Evolutionary conservation across 2,888 invertebrate species (phyloP).

Genomic region (Thereva nobilitata): DNA sequence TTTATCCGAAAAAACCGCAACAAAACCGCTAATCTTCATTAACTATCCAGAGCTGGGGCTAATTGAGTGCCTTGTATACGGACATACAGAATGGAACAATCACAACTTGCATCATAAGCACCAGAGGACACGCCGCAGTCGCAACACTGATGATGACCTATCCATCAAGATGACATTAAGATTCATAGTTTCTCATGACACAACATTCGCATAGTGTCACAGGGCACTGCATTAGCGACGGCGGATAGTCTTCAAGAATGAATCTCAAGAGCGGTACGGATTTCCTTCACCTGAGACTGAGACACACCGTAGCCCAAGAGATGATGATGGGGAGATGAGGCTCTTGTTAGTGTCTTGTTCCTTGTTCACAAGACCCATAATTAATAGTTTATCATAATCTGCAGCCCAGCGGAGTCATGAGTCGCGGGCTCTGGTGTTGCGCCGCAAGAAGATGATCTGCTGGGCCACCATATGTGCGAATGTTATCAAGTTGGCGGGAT

Average conservation of each 20-base stretch:
- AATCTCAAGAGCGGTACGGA: neutral
- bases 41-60: constrained; percentile 11
- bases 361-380: constrained; percentile 12
- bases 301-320: no score
- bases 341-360: neutral
- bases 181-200: constrained; percentile 36
- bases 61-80: neutral
- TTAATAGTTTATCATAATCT: constrained; percentile 35
- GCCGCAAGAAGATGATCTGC: constrained; percentile 7
- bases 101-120: neutral
- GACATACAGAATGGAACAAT: neutral
- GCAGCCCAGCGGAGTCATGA: constrained; percentile 7
- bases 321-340: no score
- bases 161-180: constrained; percentile 33
- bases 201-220: constrained; percentile 31
- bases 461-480: neutral
- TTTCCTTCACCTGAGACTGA: neutral
- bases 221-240: constrained; percentile 24
- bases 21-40: constrained; percentile 25
- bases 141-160: constrained; percentile 26
- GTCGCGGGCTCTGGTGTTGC: constrained; percentile 7
- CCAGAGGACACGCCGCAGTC: constrained; percentile 15
- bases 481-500: constrained; percentile 11
- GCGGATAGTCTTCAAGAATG: constrained; percentile 1
- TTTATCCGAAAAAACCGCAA: constrained; percentile 15